Percentiles rank a stretch among this genome's conserved stretches.
These are phyloP conservation scores for Ooceraea biroi DNA, from an alignment of 1,140 invertebrate species.

Conservation along the genomic window DNA sequence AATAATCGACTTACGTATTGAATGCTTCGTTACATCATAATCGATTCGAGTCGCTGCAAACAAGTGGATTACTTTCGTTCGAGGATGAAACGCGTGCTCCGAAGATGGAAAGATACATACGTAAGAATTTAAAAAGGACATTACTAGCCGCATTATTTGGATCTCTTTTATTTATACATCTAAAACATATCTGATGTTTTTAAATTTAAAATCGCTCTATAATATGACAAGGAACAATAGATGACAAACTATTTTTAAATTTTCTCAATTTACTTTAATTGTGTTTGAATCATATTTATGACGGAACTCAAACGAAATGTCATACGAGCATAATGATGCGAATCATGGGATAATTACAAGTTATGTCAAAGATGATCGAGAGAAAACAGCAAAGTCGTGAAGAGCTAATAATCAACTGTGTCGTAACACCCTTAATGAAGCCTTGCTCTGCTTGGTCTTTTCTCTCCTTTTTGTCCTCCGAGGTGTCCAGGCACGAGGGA, in stretches of 20 bases:
- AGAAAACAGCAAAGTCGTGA: not conserved
- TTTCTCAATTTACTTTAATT: not conserved
- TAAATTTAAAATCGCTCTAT: too few species aligned
- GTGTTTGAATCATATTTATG: not conserved
- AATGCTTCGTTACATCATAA: not conserved
- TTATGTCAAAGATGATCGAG: not conserved
- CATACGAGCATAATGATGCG: too few species aligned
- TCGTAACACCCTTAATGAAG: slow-evolving; percentile 53
- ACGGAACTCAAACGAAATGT: not conserved
- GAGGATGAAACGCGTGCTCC: not conserved
- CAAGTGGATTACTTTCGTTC: not conserved
- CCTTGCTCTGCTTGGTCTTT: not conserved
- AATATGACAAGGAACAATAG: too few species aligned
- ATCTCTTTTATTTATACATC: too few species aligned
- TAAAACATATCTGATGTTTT: too few species aligned
- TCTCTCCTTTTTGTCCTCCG: not conserved
- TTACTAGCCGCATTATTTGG: too few species aligned
- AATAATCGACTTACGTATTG: slow-evolving; percentile 51
- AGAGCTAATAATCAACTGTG: slow-evolving; percentile 49
- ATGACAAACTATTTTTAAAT: not conserved
- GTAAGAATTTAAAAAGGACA: not conserved
- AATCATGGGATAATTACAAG: not conserved
- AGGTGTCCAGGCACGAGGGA: not conserved
- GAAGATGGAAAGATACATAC: not conserved
- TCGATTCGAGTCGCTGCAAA: not conserved